A percentile compares a stretch with the other conserved stretches of the same genome.
Conservation (phyloP, 2,888 invertebrate species). For the Saturnia japonica region DNA sequence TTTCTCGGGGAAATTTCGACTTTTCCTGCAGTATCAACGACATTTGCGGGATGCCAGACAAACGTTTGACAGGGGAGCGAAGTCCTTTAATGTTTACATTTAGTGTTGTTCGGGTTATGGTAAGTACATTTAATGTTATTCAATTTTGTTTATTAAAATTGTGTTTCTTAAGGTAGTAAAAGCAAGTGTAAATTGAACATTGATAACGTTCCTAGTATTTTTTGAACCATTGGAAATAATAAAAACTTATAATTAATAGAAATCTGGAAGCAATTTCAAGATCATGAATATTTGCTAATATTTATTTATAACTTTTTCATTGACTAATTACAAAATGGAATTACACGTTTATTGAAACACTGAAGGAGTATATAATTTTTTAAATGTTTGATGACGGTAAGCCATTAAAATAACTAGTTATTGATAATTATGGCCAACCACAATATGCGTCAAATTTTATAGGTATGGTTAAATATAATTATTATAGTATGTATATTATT, state of each 20-base stretch:
- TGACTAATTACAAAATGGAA: background rate
- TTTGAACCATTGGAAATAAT: too few relatives aligned
- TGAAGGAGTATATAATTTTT: too few relatives aligned
- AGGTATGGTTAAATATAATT: too few relatives aligned
- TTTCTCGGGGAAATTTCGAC: constrained; percentile 55
- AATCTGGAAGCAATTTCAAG: background rate
- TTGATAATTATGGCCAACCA: too few relatives aligned
- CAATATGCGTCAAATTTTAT: too few relatives aligned
- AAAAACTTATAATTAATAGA: background rate
- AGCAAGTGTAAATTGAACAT: too few relatives aligned
- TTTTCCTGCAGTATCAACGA: constrained; percentile 55
- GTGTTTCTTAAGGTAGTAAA: too few relatives aligned
- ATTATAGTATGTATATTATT: too few relatives aligned
- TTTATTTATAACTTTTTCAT: background rate
- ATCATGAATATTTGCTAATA: background rate
- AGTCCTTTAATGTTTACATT: constrained; percentile 51
- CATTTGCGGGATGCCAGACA: constrained; percentile 71
- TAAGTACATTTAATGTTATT: constrained; percentile 6
- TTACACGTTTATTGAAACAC: background rate
- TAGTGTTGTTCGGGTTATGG: constrained; percentile 30
- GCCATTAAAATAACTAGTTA: too few relatives aligned
- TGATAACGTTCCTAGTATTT: background rate
- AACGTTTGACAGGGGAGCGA: constrained; percentile 61
- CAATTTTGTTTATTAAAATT: background rate
- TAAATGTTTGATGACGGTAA: too few relatives aligned